These are phyloP conservation scores for Octopus sinensis DNA, from an alignment of 1,140 invertebrate genomes.

Conservation along the genomic window DNA sequence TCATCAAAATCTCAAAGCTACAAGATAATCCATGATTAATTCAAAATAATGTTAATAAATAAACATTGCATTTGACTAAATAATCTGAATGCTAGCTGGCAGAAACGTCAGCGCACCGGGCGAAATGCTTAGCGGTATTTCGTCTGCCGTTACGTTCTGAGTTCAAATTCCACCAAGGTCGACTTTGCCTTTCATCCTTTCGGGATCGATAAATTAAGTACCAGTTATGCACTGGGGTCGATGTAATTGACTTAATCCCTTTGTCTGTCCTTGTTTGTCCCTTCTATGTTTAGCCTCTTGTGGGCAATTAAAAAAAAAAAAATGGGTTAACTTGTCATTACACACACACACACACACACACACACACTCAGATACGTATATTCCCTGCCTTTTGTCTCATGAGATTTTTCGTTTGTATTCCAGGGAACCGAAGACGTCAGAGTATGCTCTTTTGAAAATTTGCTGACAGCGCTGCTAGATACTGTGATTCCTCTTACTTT, in stretches of 20 bases:
- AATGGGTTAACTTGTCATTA: background rate
- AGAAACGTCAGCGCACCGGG: too few species aligned
- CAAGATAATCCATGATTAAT: too few species aligned
- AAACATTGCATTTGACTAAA: too few species aligned
- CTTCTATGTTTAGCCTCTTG: background rate
- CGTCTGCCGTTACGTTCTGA: too few species aligned
- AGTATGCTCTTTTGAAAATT: constrained; percentile 37
- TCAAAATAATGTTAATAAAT: too few species aligned
- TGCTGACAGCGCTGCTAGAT: background rate
- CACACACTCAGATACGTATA: background rate
- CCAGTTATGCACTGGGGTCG: background rate
- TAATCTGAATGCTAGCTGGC: too few species aligned
- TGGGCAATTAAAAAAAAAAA: background rate
- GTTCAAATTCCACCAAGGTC: too few species aligned
- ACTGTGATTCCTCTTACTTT: too few species aligned
- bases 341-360: background rate
- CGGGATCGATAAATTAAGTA: too few species aligned
- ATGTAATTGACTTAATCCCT: background rate
- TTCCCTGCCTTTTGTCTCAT: background rate
- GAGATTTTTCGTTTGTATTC: constrained; percentile 14
- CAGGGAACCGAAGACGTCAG: constrained; percentile 36
- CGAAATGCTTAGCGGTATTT: too few species aligned
- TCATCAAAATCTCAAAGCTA: too few species aligned
- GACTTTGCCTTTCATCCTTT: too few species aligned
- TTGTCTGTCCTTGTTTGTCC: constrained; percentile 14